Evolutionary conservation across 2,797 vertebrate species (phyloP), one percentile per base, ranked within the genome.

Genomic region (Brotula barbata): DNA sequence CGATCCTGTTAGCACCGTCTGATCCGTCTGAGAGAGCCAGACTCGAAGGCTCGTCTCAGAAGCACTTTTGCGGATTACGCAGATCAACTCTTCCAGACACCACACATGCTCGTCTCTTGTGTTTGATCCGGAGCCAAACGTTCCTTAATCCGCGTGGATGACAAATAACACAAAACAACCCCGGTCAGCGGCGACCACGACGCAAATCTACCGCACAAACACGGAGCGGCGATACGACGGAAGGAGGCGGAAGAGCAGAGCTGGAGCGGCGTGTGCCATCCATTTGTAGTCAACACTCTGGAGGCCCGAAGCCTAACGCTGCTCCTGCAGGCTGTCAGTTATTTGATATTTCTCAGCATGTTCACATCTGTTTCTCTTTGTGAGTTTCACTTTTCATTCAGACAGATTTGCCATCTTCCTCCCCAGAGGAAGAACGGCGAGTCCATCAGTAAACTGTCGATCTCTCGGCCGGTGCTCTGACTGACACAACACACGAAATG

Each of bases 11-110:
- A 84, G 78, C 66, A 34, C 64, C 41, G 56, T 78, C 80, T 89
- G 88, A 89, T 90, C 87, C 75, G 19, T 58, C 79, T 85, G 81
- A 83, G 82, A 82, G 60, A 76, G 80, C 75, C 74, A 84, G 81
- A 74, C 56, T 73, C 71, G 70, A 64, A 71, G 73, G 77, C 70
- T 33, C 67, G 76, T 68, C 81, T 85, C 82, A 67, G 83, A 72
- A 68, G 81, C 76, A 69, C 6, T 75, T 68, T 42, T 63, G 67
- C 74, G 85, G 88, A 91, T 90, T 88, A 89, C 59, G 65, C 55
- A 62, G 46, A 8, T 52, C 48, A 49, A 80, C 57, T 59, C 43
- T 71, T 55, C 55, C 25, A 79, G 68, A 71, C 64, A 57, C 43
- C 65, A 43, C 53, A 60, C 51, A 68, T 9, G 34, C 47, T 66